Conservation (phyloP, 2,888 invertebrate species). For the Hirtodrosophila cameraria region DNA sequence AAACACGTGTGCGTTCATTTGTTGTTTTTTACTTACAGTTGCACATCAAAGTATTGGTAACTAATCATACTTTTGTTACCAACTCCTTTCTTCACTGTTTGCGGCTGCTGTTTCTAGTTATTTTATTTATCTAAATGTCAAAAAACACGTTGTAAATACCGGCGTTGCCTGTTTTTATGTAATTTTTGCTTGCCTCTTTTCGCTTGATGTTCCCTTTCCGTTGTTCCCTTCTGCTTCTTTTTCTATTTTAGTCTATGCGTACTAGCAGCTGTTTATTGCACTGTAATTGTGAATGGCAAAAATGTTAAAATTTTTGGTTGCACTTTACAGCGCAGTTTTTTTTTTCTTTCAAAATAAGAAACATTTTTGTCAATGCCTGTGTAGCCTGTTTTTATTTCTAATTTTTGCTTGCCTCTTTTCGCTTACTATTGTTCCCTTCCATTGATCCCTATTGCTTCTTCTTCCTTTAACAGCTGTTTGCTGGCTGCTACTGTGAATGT, state of each 20-base stretch:
- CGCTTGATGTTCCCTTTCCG: conserved; percentile 17
- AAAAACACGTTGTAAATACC: conserved; percentile 48
- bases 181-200: conserved; percentile 41
- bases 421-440: too few species aligned
- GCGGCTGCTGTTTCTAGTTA: background rate
- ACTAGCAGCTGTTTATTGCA: background rate
- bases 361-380: too few species aligned
- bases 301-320: too few species aligned
- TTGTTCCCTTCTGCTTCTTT: conserved; percentile 15
- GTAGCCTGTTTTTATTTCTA: too few species aligned
- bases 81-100: background rate
- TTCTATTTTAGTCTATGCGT: background rate
- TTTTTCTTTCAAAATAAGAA: too few species aligned
- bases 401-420: too few species aligned
- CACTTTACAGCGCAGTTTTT: too few species aligned
- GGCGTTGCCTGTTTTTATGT: conserved; percentile 60
- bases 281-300: conserved; percentile 28
- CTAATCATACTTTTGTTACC: conserved; percentile 77
- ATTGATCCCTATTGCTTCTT: too few species aligned
- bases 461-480: too few species aligned
- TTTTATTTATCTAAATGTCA: conserved; percentile 12
- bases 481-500: too few species aligned
- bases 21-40: conserved; percentile 85
- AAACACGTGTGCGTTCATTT: conserved; percentile 49
- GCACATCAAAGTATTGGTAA: conserved; percentile 86